Base-by-base conservation (phyloP, 2,888 invertebrate species). In the Clostera curtula region DNA sequence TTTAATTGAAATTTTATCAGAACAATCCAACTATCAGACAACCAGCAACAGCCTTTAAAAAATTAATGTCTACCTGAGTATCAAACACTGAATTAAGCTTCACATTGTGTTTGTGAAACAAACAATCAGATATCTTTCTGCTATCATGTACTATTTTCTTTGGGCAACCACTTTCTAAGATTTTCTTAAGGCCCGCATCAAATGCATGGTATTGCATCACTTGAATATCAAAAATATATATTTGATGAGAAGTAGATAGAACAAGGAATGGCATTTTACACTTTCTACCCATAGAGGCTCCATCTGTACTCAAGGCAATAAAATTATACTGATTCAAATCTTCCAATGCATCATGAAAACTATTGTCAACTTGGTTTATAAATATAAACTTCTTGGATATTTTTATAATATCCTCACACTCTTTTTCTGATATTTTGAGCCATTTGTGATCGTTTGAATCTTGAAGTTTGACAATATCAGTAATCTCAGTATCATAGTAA, bases 61-160 rank as follows among this genome's bases (percentile, higher is more conserved):
- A n/a, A n/a, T n/a, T n/a, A n/a, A n/a, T n/a, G n/a, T n/a, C n/a
- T 55, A 84, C 85, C 75, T 88, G 85, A 36, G 87, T 88, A 55
- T 89, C 89, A 79, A 88, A 88, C 18, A 89, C 75, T 44, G 87
- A 87, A 31, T 69, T 61, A 26, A 88, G 56, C 43, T 79, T 74
- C 6, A 88, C 77, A 56, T 76, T 69, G 55, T 86, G 88, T 47
- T 86, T 85, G 51, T 88, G 87, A 55, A 72, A 82, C 23, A 89
- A 61, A 42, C 87, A 85, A 49, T 89, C 89, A 0, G 87, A 85
- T 29, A 86, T 51, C 38, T 77, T 74, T 33, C 88, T 72, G 38
- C 86, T 86, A 49, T 88, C 86, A 68, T 89, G 88, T 14, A 87
- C 70, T 40, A 89, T 85, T 67, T 88, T 87, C 29, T 83, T 75